Evolutionary conservation across 2,888 invertebrate genomes (phyloP), one percentile per base, ranked within the genome.

Genomic region (Brachypalpus laphriformis): DNA sequence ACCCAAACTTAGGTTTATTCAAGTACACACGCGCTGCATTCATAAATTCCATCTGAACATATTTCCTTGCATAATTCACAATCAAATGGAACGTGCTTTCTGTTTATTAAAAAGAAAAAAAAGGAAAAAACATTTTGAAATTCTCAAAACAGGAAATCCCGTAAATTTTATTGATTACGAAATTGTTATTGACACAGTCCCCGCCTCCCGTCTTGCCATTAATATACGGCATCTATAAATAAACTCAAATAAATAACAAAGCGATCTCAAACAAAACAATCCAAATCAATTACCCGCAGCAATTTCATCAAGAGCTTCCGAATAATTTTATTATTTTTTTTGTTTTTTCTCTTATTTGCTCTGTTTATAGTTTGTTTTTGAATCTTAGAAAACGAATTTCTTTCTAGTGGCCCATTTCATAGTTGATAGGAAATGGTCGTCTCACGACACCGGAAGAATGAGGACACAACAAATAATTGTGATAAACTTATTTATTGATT

Each of bases 191-290:
- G 51, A 16, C 40, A 11, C 0, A 42, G 40, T 25, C 40, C 25
- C 37, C 25, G 3, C n/a, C 25, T 18, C 2, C 7, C 66, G 16
- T 9, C 28, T 54, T 31, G 54, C 45, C 54, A 56, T 31, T 28
- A 56, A 68, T 45, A 68, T 45, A 68, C 14, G 14, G 7, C 22
- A 34, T 47, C 70, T 47, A 56, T 57, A 70, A 70, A 57, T 57
- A 70, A 40, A 54, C 40, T 25, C 20, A 42, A 54, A 37, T 42
- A 16, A 71, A 59, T 45, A 45, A 45, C 45, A 57, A 37, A 31
- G 8, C 57, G 34, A 34, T 34, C 47, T 22, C 47, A 20, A 65
- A 49, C 14, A 16, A 57, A 45, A 56, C 18, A 20, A 70, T 68
- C 25, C 54, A 54, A 11, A 54, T 6, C 28, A 61, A 49, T 16